These are phyloP conservation scores for Anthonomus grandis DNA, from an alignment of 1,140 invertebrate species.

Conservation along the genomic window DNA sequence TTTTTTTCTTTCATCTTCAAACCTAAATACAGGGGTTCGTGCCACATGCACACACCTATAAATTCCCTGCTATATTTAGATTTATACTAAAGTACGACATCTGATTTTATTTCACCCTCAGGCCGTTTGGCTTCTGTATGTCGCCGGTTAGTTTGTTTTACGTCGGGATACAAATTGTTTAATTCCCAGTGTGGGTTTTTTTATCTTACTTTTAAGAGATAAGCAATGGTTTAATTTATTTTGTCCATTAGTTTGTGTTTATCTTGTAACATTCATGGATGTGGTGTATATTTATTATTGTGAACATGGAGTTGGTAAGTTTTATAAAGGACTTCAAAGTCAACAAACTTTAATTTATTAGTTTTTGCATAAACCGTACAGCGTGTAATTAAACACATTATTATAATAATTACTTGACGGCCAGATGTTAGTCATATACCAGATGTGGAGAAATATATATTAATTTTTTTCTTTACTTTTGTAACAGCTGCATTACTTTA, in stretches of 20 bases:
- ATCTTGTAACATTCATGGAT: constrained; percentile 1
- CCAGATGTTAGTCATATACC: no score
- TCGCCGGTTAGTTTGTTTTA: constrained; percentile 14
- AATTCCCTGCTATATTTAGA: constrained; percentile 24
- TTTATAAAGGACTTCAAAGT: not conserved
- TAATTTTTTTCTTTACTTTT: no score
- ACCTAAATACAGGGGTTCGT: constrained; percentile 19
- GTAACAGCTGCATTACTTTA: no score
- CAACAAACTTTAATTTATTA: no score
- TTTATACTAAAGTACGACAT: no score
- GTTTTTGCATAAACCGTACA: no score
- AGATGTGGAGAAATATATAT: no score
- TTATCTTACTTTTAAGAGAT: not conserved
- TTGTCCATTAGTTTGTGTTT: not conserved
- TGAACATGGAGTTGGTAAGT: constrained; percentile 23
- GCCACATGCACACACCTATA: constrained; percentile 4
- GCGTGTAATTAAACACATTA: no score
- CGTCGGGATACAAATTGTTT: not conserved
- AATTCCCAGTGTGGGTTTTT: not conserved
- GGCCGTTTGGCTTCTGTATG: constrained; percentile 12
- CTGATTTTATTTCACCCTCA: constrained; percentile 4
- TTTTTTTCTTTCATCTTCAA: no score
- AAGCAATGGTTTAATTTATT: not conserved
- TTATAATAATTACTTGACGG: no score
- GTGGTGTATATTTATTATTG: constrained; percentile 25